A percentile compares a stretch with the other conserved stretches of the same genome.
Evolutionary conservation across 2,113 vertebrate species (phyloP).

Genomic region (Alaudala cheleensis): DNA sequence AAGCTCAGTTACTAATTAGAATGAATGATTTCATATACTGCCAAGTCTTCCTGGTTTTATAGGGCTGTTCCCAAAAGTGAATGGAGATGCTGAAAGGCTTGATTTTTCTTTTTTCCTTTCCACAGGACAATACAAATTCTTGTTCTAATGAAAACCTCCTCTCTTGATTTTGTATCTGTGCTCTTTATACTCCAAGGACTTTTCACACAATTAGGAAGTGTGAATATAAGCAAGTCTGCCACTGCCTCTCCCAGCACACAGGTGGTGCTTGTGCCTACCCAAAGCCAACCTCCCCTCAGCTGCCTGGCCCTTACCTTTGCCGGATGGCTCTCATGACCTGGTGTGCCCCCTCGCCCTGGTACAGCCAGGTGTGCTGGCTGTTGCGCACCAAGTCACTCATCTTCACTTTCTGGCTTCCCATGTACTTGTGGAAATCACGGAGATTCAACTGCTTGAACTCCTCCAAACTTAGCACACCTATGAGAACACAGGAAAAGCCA

Average conservation of each 20-base stretch:
- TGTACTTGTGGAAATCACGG: slow-evolving; percentile 83
- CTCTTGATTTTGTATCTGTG: neutral
- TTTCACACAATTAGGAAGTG: neutral
- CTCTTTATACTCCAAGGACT: neutral
- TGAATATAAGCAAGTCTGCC: neutral
- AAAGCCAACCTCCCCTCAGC: neutral
- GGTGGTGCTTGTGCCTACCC: neutral
- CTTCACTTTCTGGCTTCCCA: slow-evolving; percentile 76
- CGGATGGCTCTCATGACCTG: slow-evolving; percentile 86
- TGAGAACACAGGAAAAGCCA: neutral
- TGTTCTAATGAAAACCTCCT: slow-evolving; percentile 36
- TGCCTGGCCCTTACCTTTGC: slow-evolving; percentile 81
- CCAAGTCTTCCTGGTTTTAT: slow-evolving; percentile 47
- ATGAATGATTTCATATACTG: slow-evolving; percentile 36
- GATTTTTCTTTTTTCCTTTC: slow-evolving; percentile 37
- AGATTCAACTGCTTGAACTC: slow-evolving; percentile 88
- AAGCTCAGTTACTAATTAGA: slow-evolving; percentile 57
- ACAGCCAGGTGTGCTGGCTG: slow-evolving; percentile 90
- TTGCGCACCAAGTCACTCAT: slow-evolving; percentile 83
- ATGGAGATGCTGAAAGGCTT: slow-evolving; percentile 35
- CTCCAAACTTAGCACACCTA: slow-evolving; percentile 87
- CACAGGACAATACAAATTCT: slow-evolving; percentile 14
- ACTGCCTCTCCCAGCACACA: neutral
- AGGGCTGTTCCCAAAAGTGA: slow-evolving; percentile 54
- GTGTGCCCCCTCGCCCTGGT: slow-evolving; percentile 90